These are phyloP conservation scores for Manacus vitellinus DNA, from an alignment of 2,113 vertebrate species.

Conservation along the genomic window DNA sequence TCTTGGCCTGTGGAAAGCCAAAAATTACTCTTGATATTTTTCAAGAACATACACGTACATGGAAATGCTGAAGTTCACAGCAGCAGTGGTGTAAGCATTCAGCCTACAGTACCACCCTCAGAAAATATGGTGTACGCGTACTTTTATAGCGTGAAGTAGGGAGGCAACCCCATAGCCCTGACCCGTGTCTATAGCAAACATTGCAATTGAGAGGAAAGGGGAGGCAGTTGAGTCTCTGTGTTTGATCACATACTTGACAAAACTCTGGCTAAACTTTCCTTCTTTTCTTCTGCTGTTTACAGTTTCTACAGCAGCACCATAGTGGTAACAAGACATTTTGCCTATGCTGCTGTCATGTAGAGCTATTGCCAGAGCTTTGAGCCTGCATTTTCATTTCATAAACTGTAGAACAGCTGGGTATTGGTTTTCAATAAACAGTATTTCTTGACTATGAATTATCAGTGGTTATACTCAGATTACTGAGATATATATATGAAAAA, in stretches of 20 bases:
- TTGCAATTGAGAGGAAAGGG: neutral
- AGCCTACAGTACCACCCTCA: neutral
- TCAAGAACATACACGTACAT: rapidly evolving
- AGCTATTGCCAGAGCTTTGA: neutral
- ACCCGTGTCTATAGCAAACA: neutral
- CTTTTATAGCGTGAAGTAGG: neutral
- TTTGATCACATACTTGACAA: neutral
- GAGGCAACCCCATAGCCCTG: neutral
- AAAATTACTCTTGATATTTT: neutral
- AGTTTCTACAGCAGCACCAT: neutral
- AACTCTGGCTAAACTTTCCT: neutral
- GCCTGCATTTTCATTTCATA: neutral
- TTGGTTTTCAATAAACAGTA: neutral
- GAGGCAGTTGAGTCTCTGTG: neutral
- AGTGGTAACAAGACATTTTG: neutral
- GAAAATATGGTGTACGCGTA: rapidly evolving
- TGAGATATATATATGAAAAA: neutral
- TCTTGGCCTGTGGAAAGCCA: neutral
- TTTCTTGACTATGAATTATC: neutral
- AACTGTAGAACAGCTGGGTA: neutral
- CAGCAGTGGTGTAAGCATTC: neutral
- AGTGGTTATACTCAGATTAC: neutral
- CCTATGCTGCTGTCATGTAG: neutral
- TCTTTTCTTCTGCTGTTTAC: neutral
- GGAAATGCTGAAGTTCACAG: neutral